Evolutionary conservation across 2,797 vertebrate genomes (phyloP).

Genomic region (Heteromormyrus szaboi): DNA sequence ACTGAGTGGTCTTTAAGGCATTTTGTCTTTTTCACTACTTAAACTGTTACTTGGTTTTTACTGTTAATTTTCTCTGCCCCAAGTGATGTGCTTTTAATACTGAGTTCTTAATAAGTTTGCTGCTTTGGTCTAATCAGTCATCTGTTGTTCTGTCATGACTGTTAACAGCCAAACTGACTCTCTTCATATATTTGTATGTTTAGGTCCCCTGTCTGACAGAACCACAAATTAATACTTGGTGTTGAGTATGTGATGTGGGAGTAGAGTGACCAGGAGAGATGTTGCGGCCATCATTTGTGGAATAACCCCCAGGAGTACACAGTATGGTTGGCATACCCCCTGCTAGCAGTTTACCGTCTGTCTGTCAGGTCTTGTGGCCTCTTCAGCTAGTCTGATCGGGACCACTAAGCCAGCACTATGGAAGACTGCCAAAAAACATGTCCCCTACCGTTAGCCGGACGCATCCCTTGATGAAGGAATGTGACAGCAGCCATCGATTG

Average conservation of each 20-base stretch:
- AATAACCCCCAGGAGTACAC: neutral
- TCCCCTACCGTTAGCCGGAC: neutral
- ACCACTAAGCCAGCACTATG: neutral
- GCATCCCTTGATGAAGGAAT: neutral
- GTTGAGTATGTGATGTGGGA: neutral
- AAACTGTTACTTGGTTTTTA: neutral
- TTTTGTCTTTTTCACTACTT: neutral
- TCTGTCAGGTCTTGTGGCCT: neutral
- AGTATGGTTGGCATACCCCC: neutral
- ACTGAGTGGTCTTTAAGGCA: neutral
- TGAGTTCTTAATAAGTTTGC: neutral
- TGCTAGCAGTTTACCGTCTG: neutral
- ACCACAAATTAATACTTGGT: neutral
- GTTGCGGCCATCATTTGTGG: neutral
- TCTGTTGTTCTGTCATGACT: neutral
- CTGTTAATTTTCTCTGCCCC: neutral
- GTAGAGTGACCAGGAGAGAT: neutral
- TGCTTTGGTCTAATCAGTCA: neutral
- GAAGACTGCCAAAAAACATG: neutral
- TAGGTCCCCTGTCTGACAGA: neutral
- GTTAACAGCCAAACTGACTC: neutral
- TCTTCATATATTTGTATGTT: neutral
- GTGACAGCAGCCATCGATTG: conserved; percentile 31
- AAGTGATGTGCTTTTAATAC: neutral
- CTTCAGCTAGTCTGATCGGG: neutral